Percentiles rank a stretch among this genome's conserved stretches.
Conservation (phyloP, 2,113 vertebrate species). For the Camelus dromedarius region DNA sequence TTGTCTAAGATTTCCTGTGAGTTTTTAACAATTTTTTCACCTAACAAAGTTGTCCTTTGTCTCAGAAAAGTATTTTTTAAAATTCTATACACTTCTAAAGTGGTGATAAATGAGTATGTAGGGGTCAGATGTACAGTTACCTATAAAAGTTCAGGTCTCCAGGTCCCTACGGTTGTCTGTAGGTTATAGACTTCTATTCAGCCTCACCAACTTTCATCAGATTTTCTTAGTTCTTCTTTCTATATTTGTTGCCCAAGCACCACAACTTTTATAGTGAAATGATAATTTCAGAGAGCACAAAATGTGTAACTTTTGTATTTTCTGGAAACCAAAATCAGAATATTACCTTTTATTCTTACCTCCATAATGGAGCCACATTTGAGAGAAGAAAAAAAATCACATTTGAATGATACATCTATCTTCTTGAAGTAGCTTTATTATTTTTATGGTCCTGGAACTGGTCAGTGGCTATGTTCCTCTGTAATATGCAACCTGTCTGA, state of each 20-base stretch:
- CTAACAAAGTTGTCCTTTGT: not conserved
- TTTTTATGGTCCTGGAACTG: constrained; percentile 1
- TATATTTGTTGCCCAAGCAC: not conserved
- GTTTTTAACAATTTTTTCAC: constrained; percentile 40
- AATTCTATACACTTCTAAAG: not conserved
- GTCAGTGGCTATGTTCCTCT: not conserved
- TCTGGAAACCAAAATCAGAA: not conserved
- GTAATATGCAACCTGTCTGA: not conserved
- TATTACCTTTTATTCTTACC: constrained; percentile 27
- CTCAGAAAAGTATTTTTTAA: not conserved
- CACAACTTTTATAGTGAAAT: not conserved
- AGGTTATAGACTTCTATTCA: not conserved
- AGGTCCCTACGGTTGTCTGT: not conserved
- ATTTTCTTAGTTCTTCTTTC: constrained; percentile 37
- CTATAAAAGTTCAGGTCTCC: too few species aligned
- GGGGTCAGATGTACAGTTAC: not conserved
- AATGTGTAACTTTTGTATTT: constrained; percentile 20
- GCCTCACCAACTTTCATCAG: not conserved
- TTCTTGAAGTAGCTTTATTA: constrained; percentile 30
- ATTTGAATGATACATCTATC: constrained; percentile 15
- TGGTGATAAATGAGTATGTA: constrained; percentile 47
- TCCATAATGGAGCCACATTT: constrained; percentile 16
- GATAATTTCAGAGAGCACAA: constrained; percentile 26
- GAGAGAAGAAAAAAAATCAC: not conserved
- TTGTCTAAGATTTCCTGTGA: constrained; percentile 28